A percentile compares a stretch with the other conserved stretches of the same genome.
These are phyloP conservation scores for Diorhabda carinulata DNA, from an alignment of 1,140 invertebrate genomes.

Conservation along the genomic window DNA sequence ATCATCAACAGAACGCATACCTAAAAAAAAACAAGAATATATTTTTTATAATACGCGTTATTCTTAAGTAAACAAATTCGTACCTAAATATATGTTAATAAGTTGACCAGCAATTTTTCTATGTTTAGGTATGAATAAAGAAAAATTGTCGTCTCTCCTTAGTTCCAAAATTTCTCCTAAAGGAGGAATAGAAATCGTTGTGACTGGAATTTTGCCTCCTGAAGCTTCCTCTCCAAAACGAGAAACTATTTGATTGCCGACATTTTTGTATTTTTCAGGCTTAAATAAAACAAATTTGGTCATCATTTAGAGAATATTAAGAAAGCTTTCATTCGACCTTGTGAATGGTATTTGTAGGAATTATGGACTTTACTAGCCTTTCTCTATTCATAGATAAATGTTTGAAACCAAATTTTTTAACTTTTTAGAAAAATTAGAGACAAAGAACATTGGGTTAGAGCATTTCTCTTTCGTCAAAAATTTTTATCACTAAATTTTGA, in stretches of 20 bases:
- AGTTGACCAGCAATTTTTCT: conserved; percentile 62
- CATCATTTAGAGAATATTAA: no score
- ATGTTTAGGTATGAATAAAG: conserved; percentile 71
- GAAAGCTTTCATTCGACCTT: no score
- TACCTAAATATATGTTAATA: conserved; percentile 69
- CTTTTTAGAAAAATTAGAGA: no score
- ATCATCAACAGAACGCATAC: conserved; percentile 66
- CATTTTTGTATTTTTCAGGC: conserved; percentile 26
- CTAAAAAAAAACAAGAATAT: conserved; percentile 43
- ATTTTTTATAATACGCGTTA: no score
- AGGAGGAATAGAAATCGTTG: conserved; percentile 65
- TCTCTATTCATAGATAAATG: no score
- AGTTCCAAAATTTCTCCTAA: conserved; percentile 62
- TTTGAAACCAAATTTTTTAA: no score
- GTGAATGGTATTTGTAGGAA: no score
- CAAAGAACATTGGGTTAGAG: no score
- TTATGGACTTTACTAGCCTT: no score
- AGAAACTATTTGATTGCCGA: conserved; percentile 39
- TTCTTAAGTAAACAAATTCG: no score
- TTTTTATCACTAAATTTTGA: no score
- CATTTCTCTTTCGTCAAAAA: no score
- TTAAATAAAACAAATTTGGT: neutral
- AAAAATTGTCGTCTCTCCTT: conserved; percentile 65
- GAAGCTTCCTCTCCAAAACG: conserved; percentile 57
- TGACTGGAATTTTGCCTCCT: conserved; percentile 54